phyloP scores from a whole-genome alignment of 2,113 vertebrate genomes.

The Campylomormyrus numenius region DNA sequence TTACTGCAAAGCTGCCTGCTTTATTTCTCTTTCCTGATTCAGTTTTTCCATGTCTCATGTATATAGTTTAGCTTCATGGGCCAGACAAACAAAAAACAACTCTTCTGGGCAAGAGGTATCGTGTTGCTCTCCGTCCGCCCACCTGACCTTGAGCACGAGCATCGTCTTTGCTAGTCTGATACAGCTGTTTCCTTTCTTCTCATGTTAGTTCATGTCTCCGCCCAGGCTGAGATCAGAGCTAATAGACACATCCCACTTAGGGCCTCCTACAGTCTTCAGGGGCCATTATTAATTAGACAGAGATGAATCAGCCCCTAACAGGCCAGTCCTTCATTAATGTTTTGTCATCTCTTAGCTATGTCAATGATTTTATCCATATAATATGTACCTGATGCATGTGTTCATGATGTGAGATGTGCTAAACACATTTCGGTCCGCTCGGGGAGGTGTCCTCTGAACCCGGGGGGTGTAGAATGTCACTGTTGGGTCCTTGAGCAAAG shows the following conservation, averaged over 20 bases:
- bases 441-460: neutral
- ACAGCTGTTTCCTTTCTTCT: neutral
- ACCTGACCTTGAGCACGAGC: neutral
- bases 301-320: neutral
- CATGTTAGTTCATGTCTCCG: neutral
- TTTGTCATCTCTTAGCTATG: neutral
- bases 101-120: neutral
- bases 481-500: neutral
- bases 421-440: neutral
- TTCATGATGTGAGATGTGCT: neutral
- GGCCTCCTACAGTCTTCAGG: neutral
- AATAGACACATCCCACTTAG: too few relatives aligned
- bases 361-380: neutral
- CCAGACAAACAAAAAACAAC: neutral
- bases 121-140: neutral
- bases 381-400: neutral
- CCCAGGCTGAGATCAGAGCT: neutral
- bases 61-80: neutral
- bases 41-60: neutral
- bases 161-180: neutral
- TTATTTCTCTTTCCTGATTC: neutral
- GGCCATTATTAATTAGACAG: neutral
- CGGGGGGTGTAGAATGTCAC: neutral
- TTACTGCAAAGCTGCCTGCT: neutral
- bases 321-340: neutral